phyloP scores from a whole-genome alignment of 1,140 invertebrate species.

The Coptotermes formosanus region DNA sequence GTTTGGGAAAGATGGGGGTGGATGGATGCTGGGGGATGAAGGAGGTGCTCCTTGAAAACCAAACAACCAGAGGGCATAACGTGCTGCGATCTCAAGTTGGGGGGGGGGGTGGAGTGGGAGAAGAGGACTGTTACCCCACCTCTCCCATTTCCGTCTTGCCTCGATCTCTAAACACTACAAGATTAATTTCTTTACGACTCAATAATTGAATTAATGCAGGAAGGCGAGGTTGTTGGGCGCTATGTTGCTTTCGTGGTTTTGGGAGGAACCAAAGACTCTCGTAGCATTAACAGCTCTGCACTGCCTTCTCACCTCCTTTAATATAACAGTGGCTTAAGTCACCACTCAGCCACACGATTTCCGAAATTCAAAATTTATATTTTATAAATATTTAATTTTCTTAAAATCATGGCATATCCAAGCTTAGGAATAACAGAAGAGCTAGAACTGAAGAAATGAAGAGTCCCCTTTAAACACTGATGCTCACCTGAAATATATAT shows the following conservation, averaged over 20 bases:
- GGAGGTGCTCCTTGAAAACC: slow-evolving; percentile 22
- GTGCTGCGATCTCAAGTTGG: background rate
- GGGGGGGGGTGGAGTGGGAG: background rate
- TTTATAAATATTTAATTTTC: no score
- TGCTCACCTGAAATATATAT: no score
- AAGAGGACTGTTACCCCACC: background rate
- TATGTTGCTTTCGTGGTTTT: background rate
- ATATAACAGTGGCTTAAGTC: background rate
- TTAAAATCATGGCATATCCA: no score
- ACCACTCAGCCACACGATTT: no score
- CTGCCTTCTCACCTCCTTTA: background rate
- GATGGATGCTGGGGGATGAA: slow-evolving; percentile 14
- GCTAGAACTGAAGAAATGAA: no score
- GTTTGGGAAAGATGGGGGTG: background rate
- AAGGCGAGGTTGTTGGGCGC: slow-evolving; percentile 14
- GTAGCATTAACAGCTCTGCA: slow-evolving; percentile 6
- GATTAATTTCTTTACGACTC: slow-evolving; percentile 34
- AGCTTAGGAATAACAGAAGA: no score
- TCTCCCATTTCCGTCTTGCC: background rate
- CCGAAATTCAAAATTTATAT: no score
- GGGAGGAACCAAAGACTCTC: background rate
- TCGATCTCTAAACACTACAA: slow-evolving; percentile 28
- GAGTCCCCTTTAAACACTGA: no score
- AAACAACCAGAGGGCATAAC: slow-evolving; percentile 22
- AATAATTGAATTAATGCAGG: slow-evolving; percentile 32